A percentile compares a stretch with the other conserved stretches of the same genome.
phyloP scores from a whole-genome alignment of 2,113 vertebrate species.

The Oxyruncus cristatus region DNA sequence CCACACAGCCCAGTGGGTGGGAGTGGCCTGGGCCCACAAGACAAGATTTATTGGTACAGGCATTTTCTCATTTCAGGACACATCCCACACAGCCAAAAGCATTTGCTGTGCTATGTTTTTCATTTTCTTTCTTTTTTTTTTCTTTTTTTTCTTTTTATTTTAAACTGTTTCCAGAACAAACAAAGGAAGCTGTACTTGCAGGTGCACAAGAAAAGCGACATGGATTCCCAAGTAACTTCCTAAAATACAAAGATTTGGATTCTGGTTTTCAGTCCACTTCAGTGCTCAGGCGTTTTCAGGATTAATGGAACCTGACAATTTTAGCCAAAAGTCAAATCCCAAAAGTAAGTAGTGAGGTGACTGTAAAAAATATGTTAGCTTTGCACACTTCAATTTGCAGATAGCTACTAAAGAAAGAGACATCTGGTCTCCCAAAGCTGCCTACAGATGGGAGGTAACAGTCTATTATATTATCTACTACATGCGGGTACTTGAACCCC shows the following conservation, averaged over 20 bases:
- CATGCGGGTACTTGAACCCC: background rate
- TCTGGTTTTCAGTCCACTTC: background rate
- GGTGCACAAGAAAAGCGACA: background rate
- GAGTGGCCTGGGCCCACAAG: background rate
- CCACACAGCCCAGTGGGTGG: background rate
- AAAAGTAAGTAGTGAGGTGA: background rate
- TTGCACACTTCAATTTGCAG: background rate
- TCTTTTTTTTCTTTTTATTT: background rate
- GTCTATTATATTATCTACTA: background rate
- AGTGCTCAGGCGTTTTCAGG: background rate
- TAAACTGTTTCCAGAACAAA: background rate
- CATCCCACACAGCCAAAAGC: background rate
- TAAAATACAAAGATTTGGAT: background rate
- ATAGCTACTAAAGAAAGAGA: background rate
- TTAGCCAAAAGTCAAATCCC: background rate
- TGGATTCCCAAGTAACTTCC: background rate
- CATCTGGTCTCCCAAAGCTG: conserved; percentile 14
- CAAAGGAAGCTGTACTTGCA: background rate
- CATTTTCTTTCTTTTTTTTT: background rate
- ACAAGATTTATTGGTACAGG: background rate
- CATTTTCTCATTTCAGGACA: background rate
- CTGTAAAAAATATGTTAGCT: background rate
- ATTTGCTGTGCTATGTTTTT: background rate
- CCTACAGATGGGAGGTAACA: background rate
- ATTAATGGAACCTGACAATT: background rate